Evolutionary conservation across 2,888 invertebrate species (phyloP).

Genomic region (Theretra japonica): DNA sequence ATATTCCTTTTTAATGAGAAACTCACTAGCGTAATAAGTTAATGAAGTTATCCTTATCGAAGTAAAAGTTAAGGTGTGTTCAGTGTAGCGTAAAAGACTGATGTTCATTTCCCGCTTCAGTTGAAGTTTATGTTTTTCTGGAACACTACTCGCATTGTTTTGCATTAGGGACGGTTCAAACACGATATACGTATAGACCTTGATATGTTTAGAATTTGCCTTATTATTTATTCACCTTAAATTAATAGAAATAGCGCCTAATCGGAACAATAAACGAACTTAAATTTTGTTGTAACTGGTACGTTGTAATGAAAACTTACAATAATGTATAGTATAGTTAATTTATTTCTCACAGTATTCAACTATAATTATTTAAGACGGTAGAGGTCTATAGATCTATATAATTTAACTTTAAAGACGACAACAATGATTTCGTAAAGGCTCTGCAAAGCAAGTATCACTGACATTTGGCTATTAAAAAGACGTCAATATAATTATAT

Average conservation of each 20-base stretch:
- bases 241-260: not conserved
- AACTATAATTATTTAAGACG: no score
- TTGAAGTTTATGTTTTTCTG: not conserved
- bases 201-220: not conserved
- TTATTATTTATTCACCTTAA: not conserved
- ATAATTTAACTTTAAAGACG: no score
- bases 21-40: not conserved
- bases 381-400: no score
- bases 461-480: no score
- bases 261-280: not conserved
- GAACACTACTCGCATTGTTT: not conserved
- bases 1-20: not conserved
- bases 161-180: not conserved
- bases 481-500: no score
- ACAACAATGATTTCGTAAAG: no score
- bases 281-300: no score
- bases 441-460: no score
- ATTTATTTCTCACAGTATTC: no score
- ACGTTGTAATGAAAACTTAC: no score
- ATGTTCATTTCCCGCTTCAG: conserved; percentile 1
- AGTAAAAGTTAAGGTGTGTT: conserved; percentile 1
- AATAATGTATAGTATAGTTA: no score
- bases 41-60: not conserved
- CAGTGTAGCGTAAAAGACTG: conserved; percentile 6
- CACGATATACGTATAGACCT: not conserved